Evolutionary conservation across 2,797 vertebrate species (phyloP).

Genomic region (Holocentrus rufus): DNA sequence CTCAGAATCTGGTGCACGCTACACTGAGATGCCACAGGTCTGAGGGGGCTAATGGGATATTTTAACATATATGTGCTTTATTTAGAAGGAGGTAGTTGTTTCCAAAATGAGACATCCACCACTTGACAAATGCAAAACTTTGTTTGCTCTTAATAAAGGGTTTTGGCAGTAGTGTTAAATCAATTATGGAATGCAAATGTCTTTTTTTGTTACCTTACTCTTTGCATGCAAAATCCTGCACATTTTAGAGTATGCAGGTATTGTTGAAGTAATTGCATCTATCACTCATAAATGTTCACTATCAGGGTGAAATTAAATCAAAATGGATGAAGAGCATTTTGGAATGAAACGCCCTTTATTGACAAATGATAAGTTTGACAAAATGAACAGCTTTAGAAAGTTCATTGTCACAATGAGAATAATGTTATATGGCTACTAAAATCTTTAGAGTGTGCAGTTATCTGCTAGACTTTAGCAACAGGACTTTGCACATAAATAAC

Average conservation of each 20-base stretch:
- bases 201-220: background rate
- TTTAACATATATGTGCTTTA: background rate
- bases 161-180: background rate
- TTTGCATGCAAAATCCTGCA: background rate
- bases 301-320: too few species aligned
- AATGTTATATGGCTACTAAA: too few species aligned
- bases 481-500: too few species aligned
- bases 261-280: too few species aligned
- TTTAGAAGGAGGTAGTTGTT: background rate
- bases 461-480: too few species aligned
- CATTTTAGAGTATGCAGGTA: background rate
- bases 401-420: too few species aligned
- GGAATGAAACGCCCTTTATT: too few species aligned
- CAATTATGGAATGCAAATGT: background rate
- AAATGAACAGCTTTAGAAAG: too few species aligned
- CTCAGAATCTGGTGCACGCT: slow-evolving; percentile 95
- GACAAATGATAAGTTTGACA: too few species aligned
- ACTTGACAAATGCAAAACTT: background rate
- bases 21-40: slow-evolving; percentile 97
- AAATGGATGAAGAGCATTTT: too few species aligned
- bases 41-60: slow-evolving; percentile 3
- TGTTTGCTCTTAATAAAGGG: background rate
- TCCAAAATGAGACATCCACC: background rate
- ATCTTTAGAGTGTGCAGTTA: too few species aligned
- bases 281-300: too few species aligned